A percentile compares a stretch with the other conserved stretches of the same genome.
These are phyloP conservation scores for Clarias magur DNA, from an alignment of 2,113 vertebrate species.

Conservation along the genomic window DNA sequence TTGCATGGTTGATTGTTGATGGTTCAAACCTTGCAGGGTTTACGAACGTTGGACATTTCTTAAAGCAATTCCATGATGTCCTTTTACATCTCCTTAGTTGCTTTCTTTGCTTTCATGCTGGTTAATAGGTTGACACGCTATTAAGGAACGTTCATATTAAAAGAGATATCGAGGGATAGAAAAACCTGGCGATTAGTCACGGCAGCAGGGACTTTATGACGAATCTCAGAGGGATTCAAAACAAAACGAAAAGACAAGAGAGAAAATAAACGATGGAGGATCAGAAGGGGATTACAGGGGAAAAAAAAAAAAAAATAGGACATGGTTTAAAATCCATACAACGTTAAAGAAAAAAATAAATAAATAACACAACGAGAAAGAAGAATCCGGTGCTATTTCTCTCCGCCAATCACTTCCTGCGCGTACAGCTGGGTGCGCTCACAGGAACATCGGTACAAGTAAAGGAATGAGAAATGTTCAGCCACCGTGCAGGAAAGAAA, in stretches of 20 bases:
- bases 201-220: neutral
- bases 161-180: neutral
- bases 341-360: neutral
- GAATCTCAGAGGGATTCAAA: neutral
- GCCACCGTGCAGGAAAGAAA: slow-evolving; percentile 22
- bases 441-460: neutral
- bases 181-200: neutral
- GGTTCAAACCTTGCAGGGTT: too few species aligned
- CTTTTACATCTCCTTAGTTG: too few species aligned
- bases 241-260: neutral
- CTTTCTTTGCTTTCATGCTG: too few species aligned
- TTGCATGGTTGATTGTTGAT: too few species aligned
- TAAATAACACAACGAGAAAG: neutral
- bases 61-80: too few species aligned
- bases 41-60: too few species aligned
- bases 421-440: slow-evolving; percentile 21
- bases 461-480: neutral
- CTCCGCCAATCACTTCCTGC: neutral
- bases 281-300: neutral
- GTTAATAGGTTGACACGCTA: too few species aligned
- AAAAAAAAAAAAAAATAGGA: neutral
- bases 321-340: neutral
- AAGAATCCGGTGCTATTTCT: neutral
- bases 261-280: neutral
- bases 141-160: too few species aligned